Base-by-base conservation (phyloP, 2,113 vertebrate species). In the Raja brachyura region DNA sequence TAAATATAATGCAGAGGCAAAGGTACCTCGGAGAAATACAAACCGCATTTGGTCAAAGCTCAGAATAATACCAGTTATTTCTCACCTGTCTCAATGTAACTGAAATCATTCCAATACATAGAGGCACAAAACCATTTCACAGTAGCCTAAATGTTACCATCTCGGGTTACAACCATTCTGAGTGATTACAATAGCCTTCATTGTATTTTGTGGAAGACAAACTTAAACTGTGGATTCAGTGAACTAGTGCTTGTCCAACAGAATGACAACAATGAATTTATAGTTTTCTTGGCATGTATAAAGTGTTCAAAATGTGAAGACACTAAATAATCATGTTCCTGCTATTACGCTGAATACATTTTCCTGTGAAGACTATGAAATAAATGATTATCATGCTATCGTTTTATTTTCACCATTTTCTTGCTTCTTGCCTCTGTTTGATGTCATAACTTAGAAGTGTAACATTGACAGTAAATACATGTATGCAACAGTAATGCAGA, bases 41-140 rank as follows among this genome's bases (percentile, higher is more conserved):
- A 20, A 68, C 68, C 33, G 5, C 54, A 54, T 11, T 59, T 90
- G 25, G 61, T 10, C 61, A 68, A n/a, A 68, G 86, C 31, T 63
- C 6, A 31, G 68, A 68, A 68, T n/a, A 59, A 25, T 68, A n/a
- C 16, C 31, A 90, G 61, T 90, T 68, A 66, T 68, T 90, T 68
- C 66, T 1, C 8, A 68, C 5, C 61, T 39, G 61, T 28, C 48
- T 7, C 7, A 90, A 31, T 66, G n/a, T 28, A 66, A 68, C n/a
- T 20, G 61, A 63, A 90, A 90, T 90, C n/a, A 90, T 90, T 90
- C 31, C 28, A 88, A 90, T 68, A 16, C n/a, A 90, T 54, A 59
- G 22, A 83, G 10, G 54, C n/a, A 39, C 61, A 68, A 16, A 63
- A 59, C 61, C 59, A 90, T 68, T 90, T 90, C 59, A 68, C n/a